Conservation (phyloP, 92 coral and sea anemone genomes). For the Siderastrea siderea region DNA sequence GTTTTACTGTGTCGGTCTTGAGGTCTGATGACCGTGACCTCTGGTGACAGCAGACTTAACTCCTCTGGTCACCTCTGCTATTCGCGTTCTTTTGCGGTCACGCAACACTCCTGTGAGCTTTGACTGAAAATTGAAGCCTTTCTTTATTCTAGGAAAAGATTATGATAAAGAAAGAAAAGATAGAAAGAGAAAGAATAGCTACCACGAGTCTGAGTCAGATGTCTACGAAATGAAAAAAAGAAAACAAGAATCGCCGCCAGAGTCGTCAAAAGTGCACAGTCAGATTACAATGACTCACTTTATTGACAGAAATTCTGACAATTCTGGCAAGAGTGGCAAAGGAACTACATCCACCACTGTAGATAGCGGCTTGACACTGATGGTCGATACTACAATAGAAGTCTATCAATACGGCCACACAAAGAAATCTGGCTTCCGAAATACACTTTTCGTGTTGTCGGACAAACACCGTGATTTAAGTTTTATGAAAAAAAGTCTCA, state of each 20-base stretch:
- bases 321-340: not conserved
- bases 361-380: slow-evolving; percentile 14
- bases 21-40: not conserved
- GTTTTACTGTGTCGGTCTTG: not conserved
- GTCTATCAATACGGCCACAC: slow-evolving; percentile 41
- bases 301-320: not conserved
- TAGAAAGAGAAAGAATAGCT: slow-evolving; percentile 28
- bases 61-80: not conserved
- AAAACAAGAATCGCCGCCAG: not conserved
- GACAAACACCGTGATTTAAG: slow-evolving; percentile 14
- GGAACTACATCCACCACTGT: not conserved
- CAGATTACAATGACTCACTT: slow-evolving; percentile 3
- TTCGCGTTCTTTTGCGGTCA: not conserved
- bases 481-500: slow-evolving; percentile 19
- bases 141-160: slow-evolving; percentile 16
- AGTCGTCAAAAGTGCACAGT: not conserved
- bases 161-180: not conserved
- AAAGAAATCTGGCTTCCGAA: slow-evolving; percentile 37
- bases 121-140: not conserved
- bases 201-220: slow-evolving; percentile 11
- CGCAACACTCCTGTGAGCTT: slow-evolving; percentile 22
- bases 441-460: slow-evolving; percentile 36
- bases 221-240: not conserved
- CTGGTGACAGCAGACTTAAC: slow-evolving; percentile 4
- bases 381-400: slow-evolving; percentile 29